These are phyloP conservation scores for Chrysina gloriosa DNA, from an alignment of 2,888 invertebrate species.

Conservation along the genomic window DNA sequence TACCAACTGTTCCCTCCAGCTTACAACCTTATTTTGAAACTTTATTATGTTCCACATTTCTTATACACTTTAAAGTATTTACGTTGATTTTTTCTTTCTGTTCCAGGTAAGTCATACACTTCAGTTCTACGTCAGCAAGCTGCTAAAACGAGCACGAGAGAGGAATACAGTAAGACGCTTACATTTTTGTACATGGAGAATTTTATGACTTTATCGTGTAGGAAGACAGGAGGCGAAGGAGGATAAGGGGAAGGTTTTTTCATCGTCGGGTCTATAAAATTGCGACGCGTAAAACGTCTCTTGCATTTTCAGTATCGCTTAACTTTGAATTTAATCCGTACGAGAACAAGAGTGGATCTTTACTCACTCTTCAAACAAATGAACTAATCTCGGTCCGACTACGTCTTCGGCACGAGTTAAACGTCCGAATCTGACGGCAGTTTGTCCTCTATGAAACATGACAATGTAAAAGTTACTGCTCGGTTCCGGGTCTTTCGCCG, in stretches of 20 bases:
- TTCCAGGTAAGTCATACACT: slow-evolving; percentile 22
- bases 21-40: slow-evolving; percentile 20
- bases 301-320: slow-evolving; percentile 21
- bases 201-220: slow-evolving; percentile 27
- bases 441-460: slow-evolving; percentile 23
- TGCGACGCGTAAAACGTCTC: slow-evolving; percentile 7
- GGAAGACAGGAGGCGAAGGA: slow-evolving; percentile 9
- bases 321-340: slow-evolving; percentile 5
- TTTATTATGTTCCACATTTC: slow-evolving; percentile 23
- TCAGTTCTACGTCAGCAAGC: not conserved
- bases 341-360: slow-evolving; percentile 10
- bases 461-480: slow-evolving; percentile 35
- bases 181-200: slow-evolving; percentile 29
- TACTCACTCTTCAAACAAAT: slow-evolving; percentile 8
- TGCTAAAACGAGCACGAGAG: not conserved
- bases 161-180: slow-evolving; percentile 7
- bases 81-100: slow-evolving; percentile 15
- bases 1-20: slow-evolving; percentile 5
- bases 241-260: not conserved
- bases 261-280: slow-evolving; percentile 9
- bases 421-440: slow-evolving; percentile 6
- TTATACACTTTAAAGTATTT: slow-evolving; percentile 21
- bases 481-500: slow-evolving; percentile 5
- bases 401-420: not conserved
- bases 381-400: slow-evolving; percentile 21